Base-by-base conservation (phyloP, 2,797 vertebrate species). In the Luscinia megarhynchos region DNA sequence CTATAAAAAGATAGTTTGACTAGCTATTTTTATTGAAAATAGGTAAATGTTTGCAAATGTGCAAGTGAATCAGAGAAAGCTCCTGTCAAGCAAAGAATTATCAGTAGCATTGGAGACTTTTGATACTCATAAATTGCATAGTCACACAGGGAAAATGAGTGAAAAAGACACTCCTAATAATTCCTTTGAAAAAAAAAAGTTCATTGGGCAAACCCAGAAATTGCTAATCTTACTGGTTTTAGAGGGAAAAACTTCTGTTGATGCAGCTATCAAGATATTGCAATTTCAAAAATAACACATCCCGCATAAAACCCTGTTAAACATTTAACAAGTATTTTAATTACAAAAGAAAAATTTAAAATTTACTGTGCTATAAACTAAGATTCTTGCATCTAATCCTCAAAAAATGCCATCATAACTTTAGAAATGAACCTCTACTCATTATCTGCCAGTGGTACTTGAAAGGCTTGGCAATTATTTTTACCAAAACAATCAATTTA, bases 401-500 rank as follows among this genome's bases (percentile, higher is more conserved):
- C 43, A 68, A 43, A 89, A 93, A 61, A 27, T 26, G 5, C 4
- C 24, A 8, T 66, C 55, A 57, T 6, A 73, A 67, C 26, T 22
- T 63, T 32, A 81, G 69, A 93, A 77, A 66, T 68, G 43, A 64
- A 79, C 41, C 9, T 77, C 46, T 50, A 23, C 48, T 93, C 57
- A 34, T 30, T 62, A 80, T 70, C 63, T 87, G 30, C 38, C n/a
- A 54, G 22, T 55, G 41, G 27, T 80, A 67, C 66, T 81, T 88
- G 72, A 92, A 95, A 87, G 77, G 54, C 72, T 92, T 86, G 67
- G 54, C 77, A 94, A 91, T 96, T 92, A 59, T 79, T 95, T 96
- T 96, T 83, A 70, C 32, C 67, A 81, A 95, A 96, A 92, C 36
- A 96, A 94, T 3, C 12, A 40, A 78, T 93, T 86, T 4, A 77